Evolutionary conservation across 2,113 vertebrate genomes (phyloP).

Genomic region (Megaceryle maxima): DNA sequence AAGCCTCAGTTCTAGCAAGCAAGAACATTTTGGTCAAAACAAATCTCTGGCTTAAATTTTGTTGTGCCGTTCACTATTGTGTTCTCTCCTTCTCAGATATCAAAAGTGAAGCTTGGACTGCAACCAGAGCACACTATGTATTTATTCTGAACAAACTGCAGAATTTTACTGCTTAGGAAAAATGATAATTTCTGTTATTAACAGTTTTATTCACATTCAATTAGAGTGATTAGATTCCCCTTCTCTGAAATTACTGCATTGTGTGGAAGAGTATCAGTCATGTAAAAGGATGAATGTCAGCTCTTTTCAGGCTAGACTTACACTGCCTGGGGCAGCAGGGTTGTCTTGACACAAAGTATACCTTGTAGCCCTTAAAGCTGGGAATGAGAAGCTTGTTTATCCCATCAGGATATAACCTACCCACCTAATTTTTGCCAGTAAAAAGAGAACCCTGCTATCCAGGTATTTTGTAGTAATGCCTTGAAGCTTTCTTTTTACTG

Average conservation of each 20-base stretch:
- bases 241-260: background rate
- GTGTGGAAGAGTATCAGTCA: background rate
- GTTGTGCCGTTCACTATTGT: background rate
- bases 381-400: background rate
- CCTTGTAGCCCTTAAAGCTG: background rate
- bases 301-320: background rate
- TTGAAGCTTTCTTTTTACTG: background rate
- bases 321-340: background rate
- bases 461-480: background rate
- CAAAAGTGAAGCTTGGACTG: background rate
- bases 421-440: background rate
- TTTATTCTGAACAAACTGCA: background rate
- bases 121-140: background rate
- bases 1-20: background rate
- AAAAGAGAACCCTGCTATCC: background rate
- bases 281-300: background rate
- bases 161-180: background rate
- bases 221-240: background rate
- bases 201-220: background rate
- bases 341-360: background rate
- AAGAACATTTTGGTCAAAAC: background rate
- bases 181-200: background rate
- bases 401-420: background rate
- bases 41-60: background rate
- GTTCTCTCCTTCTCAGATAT: background rate